A percentile compares a stretch with the other conserved stretches of the same genome.
phyloP scores from a whole-genome alignment of 2,888 invertebrate species.

The Chironomus riparius region DNA sequence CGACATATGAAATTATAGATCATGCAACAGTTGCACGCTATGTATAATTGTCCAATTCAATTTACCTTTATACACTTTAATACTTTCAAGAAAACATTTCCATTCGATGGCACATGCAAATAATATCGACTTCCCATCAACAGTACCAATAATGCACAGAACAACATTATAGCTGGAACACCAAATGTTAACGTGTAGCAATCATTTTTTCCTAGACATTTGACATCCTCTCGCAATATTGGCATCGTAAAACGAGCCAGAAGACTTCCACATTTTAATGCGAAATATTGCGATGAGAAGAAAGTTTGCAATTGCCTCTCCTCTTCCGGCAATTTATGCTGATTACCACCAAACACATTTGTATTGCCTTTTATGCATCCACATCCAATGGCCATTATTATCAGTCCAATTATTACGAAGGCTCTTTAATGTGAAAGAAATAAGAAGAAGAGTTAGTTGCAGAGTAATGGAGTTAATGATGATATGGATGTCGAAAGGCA shows the following conservation, averaged over 20 bases:
- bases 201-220: constrained; percentile 42
- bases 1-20: no score
- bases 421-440: background rate
- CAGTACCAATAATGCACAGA: constrained; percentile 38
- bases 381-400: constrained; percentile 49
- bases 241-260: constrained; percentile 52
- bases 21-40: no score
- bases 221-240: constrained; percentile 44
- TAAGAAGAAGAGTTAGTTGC: no score
- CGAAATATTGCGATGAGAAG: constrained; percentile 53
- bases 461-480: background rate
- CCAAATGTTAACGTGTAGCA: constrained; percentile 51
- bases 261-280: constrained; percentile 44
- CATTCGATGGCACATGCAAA: background rate
- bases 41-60: no score
- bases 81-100: constrained; percentile 3
- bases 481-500: no score
- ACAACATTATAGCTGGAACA: constrained; percentile 48
- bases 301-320: constrained; percentile 45
- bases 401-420: constrained; percentile 32
- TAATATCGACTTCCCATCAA: background rate
- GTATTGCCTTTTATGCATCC: constrained; percentile 57
- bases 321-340: constrained; percentile 44
- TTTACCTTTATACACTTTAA: background rate
- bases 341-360: constrained; percentile 54